Base-by-base conservation (phyloP, 2,797 vertebrate species). In the Sciurus carolinensis region DNA sequence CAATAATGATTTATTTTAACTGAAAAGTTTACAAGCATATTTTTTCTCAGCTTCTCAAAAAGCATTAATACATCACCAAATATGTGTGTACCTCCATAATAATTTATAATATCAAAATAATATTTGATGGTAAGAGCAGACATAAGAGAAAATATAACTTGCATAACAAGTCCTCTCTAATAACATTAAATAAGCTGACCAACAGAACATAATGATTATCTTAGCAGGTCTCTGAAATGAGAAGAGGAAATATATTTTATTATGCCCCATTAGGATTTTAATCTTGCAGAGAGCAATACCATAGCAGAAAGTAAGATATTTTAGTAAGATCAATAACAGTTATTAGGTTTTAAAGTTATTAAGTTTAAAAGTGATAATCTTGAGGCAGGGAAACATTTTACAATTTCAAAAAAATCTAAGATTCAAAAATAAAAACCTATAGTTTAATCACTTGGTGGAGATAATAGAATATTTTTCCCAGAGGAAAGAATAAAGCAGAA, bases 401-500 rank as follows among this genome's bases (percentile, higher is more conserved):
- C 15, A 82, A 82, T 97, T 96, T 96, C 50, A 94, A 97, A 98
- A 98, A 94, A 94, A 77, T 83, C 73, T 82, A 87, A 89, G 96
- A 95, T 83, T 97, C 87, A 79, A 97, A 94, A 98, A 97, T 97
- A 98, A 98, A 98, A 98, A 89, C 89, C 90, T 98, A 96, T 88
- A 98, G 90, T 95, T 98, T 98, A 98, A 95, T 98, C 76, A 96
- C 97, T 93, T 97, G 92, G 64, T 98, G 93, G 71, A 93, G 72
- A 97, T 98, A 98, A 98, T 97, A 97, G 96, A 98, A 97, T 97
- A 96, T 97, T 97, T 77, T 97, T 94, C 95, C 83, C 72, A 96
- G 39, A 93, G 72, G 94, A 97, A 96, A 98, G 95, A 97, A 97
- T 98, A 98, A 98, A 98, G 97, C 96, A 98, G 95, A 94, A 98